Percentiles rank a stretch among this genome's conserved stretches.
Evolutionary conservation across 2,797 vertebrate genomes (phyloP).

Genomic region (Gallinago nigripennis): DNA sequence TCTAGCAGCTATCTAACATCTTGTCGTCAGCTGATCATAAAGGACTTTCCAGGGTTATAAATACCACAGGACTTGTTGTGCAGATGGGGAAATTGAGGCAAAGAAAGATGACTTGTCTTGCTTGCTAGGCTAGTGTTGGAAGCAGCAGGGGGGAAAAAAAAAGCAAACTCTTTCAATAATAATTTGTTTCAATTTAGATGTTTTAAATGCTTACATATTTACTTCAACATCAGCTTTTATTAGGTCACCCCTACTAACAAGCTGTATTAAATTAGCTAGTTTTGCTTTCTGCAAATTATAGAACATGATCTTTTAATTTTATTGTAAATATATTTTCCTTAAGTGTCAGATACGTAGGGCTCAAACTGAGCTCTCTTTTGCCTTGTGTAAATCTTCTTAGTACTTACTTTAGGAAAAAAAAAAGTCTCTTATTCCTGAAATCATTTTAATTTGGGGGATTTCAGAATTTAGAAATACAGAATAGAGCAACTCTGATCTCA

Average conservation of each 20-base stretch:
- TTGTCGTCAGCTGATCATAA: neutral
- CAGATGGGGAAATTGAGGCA: constrained; percentile 1
- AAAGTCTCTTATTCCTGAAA: neutral
- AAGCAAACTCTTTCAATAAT: neutral
- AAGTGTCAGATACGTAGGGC: rapidly evolving
- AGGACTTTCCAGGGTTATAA: constrained; percentile 18
- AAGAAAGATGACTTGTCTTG: neutral
- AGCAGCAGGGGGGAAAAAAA: neutral
- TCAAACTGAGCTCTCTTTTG: neutral
- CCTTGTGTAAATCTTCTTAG: neutral
- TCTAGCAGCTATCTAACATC: constrained; percentile 41
- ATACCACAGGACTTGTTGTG: neutral
- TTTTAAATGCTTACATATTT: neutral
- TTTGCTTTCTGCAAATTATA: neutral
- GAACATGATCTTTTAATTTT: neutral
- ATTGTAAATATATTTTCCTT: neutral
- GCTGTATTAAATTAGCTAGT: neutral
- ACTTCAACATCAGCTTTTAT: neutral
- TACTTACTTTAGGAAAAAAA: neutral
- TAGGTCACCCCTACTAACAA: neutral
- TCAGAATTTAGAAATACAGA: neutral
- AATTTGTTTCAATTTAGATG: neutral
- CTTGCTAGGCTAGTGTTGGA: neutral
- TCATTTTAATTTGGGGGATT: neutral
- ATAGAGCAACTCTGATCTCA: neutral